Base-by-base conservation (phyloP, 2,797 vertebrate genomes). In the Pseudomugil gertrudae region DNA sequence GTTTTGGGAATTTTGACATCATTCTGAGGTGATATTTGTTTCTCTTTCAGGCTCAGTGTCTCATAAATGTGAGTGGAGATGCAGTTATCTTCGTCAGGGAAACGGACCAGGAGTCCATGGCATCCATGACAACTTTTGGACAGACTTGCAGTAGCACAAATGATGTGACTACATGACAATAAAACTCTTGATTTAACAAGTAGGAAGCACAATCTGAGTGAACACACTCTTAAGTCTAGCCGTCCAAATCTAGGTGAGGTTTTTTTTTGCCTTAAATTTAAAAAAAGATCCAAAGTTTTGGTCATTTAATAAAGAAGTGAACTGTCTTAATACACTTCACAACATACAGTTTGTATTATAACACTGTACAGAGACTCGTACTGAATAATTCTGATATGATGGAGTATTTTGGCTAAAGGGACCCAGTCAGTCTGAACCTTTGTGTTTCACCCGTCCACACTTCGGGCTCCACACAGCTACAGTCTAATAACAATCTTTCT, bases 61-160 rank as follows among this genome's bases (percentile, higher is more conserved):
- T 99, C 74, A 98, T 99, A 68, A 99, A 99, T 2, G 98, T 99
- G 48, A 98, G 98, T 6, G 98, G 98, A 0, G 98, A 99, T 5
- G 97, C 98, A 0, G 98, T 99, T 64, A 93, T 98, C 77, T 98
- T 96, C 52, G 92, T 96, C 26, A 93, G 93, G 11, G 98, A 99
- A 75, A 94, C 95, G 0, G 98, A 99, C 66, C 86, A 93, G 24
- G 98, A 99, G 57, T 72, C 78, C 14, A 33, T 87, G 2, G 63
- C 94, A 3, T 55, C 82, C 1, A 91, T 82, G n/a, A 63, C 52
- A 53, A 87, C 53, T 52, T 45, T 57, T 0, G 79, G 77, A 66
- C 90, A 86, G 67, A 72, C 74, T 9, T 81, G 76, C 70, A 68
- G 78, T 9, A 43, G 80, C 0, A 84, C 76, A 63, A 62, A 54